Conservation (phyloP, 2,888 invertebrate genomes). For the Mamestra brassicae region DNA sequence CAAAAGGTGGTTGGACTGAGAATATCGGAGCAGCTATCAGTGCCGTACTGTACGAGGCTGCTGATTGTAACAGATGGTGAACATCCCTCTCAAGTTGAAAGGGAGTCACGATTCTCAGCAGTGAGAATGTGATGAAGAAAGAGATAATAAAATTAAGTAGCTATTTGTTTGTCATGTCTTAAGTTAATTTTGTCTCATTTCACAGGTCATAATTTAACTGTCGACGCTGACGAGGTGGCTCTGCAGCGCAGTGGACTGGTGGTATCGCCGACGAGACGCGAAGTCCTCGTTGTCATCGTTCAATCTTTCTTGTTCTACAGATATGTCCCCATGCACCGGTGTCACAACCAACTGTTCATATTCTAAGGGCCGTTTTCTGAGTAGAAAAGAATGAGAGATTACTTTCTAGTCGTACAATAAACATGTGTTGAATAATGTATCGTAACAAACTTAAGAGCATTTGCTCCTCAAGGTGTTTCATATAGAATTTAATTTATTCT, state of each 20-base stretch:
- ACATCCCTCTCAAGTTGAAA: no score
- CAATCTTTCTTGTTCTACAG: slow-evolving; percentile 95
- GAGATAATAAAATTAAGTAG: slow-evolving; percentile 5
- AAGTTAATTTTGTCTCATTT: slow-evolving; percentile 5
- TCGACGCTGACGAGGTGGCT: slow-evolving; percentile 92
- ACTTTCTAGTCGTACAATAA: background rate
- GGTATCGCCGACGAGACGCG: slow-evolving; percentile 97
- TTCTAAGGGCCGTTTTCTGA: slow-evolving; percentile 94
- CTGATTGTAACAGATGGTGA: no score
- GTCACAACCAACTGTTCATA: slow-evolving; percentile 97
- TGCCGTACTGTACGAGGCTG: no score
- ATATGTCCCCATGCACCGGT: slow-evolving; percentile 94
- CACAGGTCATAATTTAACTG: slow-evolving; percentile 64
- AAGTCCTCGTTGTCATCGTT: slow-evolving; percentile 99
- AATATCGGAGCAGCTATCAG: no score
- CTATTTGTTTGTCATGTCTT: slow-evolving; percentile 15
- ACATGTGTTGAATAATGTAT: background rate
- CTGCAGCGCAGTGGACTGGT: slow-evolving; percentile 96
- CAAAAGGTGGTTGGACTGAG: no score
- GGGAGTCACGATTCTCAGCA: no score
- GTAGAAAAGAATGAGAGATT: slow-evolving; percentile 46
- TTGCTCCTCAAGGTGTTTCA: no score
- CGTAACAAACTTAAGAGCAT: background rate
- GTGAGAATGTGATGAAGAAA: background rate
- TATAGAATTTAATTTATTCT: no score